A percentile compares a stretch with the other conserved stretches of the same genome.
phyloP scores from a whole-genome alignment of 2,797 vertebrate species.

The Poeciliopsis turneri region DNA sequence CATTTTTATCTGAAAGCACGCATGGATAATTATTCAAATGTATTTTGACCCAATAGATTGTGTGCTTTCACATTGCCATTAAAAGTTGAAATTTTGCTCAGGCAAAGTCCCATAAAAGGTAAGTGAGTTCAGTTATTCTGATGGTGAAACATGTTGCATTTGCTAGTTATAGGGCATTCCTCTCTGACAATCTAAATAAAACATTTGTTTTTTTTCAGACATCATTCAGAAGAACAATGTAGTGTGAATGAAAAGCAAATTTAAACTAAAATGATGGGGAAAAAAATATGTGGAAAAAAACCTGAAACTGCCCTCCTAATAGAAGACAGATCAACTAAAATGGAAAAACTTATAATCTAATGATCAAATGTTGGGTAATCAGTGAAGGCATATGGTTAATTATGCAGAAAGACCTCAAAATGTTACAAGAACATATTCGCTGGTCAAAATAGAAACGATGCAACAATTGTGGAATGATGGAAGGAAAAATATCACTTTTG shows the following conservation, averaged over 20 bases:
- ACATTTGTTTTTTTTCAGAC: neutral
- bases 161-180: neutral
- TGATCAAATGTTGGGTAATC: neutral
- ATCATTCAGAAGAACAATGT: neutral
- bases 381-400: neutral
- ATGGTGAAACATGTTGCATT: neutral
- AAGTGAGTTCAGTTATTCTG: neutral
- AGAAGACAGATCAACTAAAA: neutral
- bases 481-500: neutral
- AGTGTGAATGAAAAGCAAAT: neutral
- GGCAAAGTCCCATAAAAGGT: neutral
- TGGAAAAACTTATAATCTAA: neutral
- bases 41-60: neutral
- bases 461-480: neutral
- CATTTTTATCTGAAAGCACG: neutral
- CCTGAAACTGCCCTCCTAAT: neutral
- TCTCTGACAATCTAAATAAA: neutral
- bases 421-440: neutral
- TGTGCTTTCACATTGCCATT: neutral
- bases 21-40: neutral
- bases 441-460: neutral
- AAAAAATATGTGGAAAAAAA: neutral
- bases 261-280: neutral
- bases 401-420: neutral
- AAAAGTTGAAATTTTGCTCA: no score